Evolutionary conservation across 2,888 invertebrate genomes (phyloP).

Genomic region (Dasypolia templi): DNA sequence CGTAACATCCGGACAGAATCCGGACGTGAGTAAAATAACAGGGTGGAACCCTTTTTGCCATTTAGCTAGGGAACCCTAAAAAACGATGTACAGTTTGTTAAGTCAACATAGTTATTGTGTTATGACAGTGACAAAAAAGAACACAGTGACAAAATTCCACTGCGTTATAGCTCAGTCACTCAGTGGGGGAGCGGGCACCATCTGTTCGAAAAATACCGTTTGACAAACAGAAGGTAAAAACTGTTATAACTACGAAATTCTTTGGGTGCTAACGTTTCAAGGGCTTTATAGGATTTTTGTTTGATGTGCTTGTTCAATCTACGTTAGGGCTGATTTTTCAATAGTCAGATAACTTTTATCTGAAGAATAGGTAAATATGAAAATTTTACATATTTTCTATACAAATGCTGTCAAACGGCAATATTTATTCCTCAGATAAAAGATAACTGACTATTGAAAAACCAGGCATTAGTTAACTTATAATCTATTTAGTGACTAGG

Average conservation of each 20-base stretch:
- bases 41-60: not conserved
- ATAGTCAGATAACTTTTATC: too few relatives aligned
- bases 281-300: not conserved
- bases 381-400: too few relatives aligned
- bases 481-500: too few relatives aligned
- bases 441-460: too few relatives aligned
- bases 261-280: not conserved
- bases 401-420: too few relatives aligned
- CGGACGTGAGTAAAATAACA: not conserved
- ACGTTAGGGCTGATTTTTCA: too few relatives aligned
- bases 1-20: not conserved
- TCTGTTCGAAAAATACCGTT: conserved; percentile 28
- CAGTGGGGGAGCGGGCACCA: conserved; percentile 26
- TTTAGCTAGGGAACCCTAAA: not conserved
- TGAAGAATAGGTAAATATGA: too few relatives aligned
- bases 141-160: too few relatives aligned
- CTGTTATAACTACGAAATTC: conserved; percentile 1
- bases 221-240: not conserved
- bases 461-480: too few relatives aligned
- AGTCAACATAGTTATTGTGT: not conserved
- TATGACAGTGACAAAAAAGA: not conserved
- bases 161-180: not conserved
- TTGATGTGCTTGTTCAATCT: not conserved
- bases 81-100: not conserved
- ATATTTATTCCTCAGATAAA: too few relatives aligned